A percentile compares a stretch with the other conserved stretches of the same genome.
phyloP scores from a whole-genome alignment of 2,113 vertebrate species.

The Salvelinus namaycush region DNA sequence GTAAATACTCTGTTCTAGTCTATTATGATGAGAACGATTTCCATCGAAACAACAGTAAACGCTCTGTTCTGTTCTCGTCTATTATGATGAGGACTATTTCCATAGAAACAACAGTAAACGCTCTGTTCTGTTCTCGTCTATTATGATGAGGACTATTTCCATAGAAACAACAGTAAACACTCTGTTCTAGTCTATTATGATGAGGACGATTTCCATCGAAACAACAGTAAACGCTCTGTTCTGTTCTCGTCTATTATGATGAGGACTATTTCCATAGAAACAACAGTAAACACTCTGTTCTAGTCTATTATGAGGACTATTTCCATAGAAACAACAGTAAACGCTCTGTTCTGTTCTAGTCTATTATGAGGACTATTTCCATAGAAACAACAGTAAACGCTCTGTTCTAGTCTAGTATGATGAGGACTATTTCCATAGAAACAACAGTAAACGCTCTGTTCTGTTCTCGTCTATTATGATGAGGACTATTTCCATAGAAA shows the following conservation, averaged over 20 bases:
- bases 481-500: slow-evolving; percentile 73
- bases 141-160: no score
- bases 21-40: no score
- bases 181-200: no score
- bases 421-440: slow-evolving; percentile 73
- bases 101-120: no score
- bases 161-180: no score
- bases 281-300: slow-evolving; percentile 49
- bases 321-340: slow-evolving; percentile 71
- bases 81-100: no score
- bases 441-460: slow-evolving; percentile 54
- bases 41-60: no score
- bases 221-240: slow-evolving; percentile 54
- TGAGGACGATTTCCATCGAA: slow-evolving; percentile 56
- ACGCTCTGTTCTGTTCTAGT: neutral
- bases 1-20: no score
- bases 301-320: slow-evolving; percentile 68
- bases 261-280: slow-evolving; percentile 73
- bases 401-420: slow-evolving; percentile 57
- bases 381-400: slow-evolving; percentile 67
- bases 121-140: no score
- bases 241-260: slow-evolving; percentile 59
- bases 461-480: slow-evolving; percentile 59
- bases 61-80: no score
- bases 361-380: slow-evolving; percentile 71